Base-by-base conservation (phyloP, 2,888 invertebrate genomes). In the Cheilosia grossa region DNA sequence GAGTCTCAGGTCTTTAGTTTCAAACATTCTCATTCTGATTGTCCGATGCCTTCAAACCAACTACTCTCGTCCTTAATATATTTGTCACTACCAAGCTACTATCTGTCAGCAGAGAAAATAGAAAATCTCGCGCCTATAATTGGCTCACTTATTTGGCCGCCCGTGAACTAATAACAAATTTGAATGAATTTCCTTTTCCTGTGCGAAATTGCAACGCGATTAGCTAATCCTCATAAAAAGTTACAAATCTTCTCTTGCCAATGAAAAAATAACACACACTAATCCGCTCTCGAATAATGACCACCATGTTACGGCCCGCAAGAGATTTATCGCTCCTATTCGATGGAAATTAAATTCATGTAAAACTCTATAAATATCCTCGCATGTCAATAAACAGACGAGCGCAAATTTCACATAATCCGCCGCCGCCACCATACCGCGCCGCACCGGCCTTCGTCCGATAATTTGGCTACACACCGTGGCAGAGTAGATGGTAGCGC, bases 261-360 rank as follows among this genome's bases (percentile, higher is more conserved):
- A 63, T 40, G 56, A 61, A 59, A n/a, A 2, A 27, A 30, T 2
- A 13, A 24, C 4, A 51, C 1, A 63, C 21, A 64, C 42, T 64
- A 72, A 54, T 72, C 59, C 58, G 51, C 59, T 33, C 42, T 21
- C 30, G 33, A 54, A 30, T 17, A 66, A 63, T 49, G 53, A 44
- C 72, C 61, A 82, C 61, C 72, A 61, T 67, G 72, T 54, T 54
- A 17, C 30, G 30, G 30, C 33, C 49, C 10, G 53, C 56, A 4
- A 21, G 58, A 83, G 79, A 83, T 79, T 83, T 79, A 83, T 83
- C 70, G 80, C 64, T 69, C 63, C 74, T 51, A 79, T 83, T 83
- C 79, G 70, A 70, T 83, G 80, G 69, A 83, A 74, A 83, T 83
- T 80, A 80, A 83, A 83, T 80, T 83, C 82, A 64, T 83, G 79